Evolutionary conservation across 2,888 invertebrate genomes (phyloP), one percentile per base, ranked within the genome.

Genomic region (Hermaeophaga mercurialis): DNA sequence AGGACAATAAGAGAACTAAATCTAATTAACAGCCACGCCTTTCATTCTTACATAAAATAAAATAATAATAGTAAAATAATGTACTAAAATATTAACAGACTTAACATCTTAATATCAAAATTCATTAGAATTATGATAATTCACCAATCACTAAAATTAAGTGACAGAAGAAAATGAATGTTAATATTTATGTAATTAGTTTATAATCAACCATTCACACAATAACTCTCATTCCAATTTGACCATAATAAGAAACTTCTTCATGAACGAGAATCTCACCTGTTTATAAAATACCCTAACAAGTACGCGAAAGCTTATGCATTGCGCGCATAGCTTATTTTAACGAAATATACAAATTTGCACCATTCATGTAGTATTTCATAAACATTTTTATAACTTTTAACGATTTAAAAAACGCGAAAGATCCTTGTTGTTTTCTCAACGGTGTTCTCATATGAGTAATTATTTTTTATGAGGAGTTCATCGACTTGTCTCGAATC

Each of bases 301-400:
- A 70, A 72, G 31, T 71, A 70, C 78, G 75, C 78, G 78, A 65
- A 73, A 76, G 77, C 75, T 65, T 73, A 69, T 78, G 79, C 78
- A 78, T 78, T 79, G 77, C 78, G 78, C 78, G 77, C 78, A 77
- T 68, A 73, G 77, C 77, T 75, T 73, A 72, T 59, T 70, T 63
- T 63, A 54, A 53, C 49, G 56, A 41, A 41, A 45, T 19, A 47
- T 26, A 54, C 3, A 8, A 22, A 19, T 12, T 18, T 12, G 8
- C 58, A 54, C 54, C 58, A 58, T 58, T 48, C 33, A 17, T 48
- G 31, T 44, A 36, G 49, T 50, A 41, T 38, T 19, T 48, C 31
- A 49, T 33, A 41, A 22, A 45, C 31, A 34, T 18, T 31, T 48
- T 46, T 41, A 41, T 53, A 62, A 38, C 39, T 56, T 61, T 66